Evolutionary conservation across 2,113 vertebrate genomes (phyloP).

Genomic region (Sylvilagus bachmani): DNA sequence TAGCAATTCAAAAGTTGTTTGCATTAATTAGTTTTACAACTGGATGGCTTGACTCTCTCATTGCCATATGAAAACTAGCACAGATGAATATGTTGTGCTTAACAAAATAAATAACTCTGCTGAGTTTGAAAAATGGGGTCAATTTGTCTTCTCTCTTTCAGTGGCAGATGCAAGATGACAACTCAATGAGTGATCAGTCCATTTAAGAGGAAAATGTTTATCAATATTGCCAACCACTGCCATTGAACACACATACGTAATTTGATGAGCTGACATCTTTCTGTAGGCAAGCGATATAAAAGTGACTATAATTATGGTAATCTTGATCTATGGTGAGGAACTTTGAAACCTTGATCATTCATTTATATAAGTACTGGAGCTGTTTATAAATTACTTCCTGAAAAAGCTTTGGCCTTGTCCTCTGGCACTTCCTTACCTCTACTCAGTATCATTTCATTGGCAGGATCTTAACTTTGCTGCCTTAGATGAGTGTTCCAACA

Average conservation of each 20-base stretch:
- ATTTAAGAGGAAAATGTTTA: constrained; percentile 73
- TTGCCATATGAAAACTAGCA: constrained; percentile 68
- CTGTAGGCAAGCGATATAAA: constrained; percentile 59
- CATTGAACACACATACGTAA: constrained; percentile 64
- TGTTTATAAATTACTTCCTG: constrained; percentile 49
- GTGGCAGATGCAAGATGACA: constrained; percentile 76
- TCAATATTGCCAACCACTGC: constrained; percentile 71
- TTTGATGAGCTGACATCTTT: constrained; percentile 68
- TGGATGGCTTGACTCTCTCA: constrained; percentile 52
- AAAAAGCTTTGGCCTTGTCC: background rate
- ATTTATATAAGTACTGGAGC: constrained; percentile 7
- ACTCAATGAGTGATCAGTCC: constrained; percentile 78
- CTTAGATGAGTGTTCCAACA: background rate
- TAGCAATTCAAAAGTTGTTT: constrained; percentile 75
- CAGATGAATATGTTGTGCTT: constrained; percentile 77
- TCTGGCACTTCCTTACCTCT: background rate
- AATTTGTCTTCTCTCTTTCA: constrained; percentile 78
- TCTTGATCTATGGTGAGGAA: constrained; percentile 66
- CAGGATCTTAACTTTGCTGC: background rate
- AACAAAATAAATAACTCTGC: constrained; percentile 79
- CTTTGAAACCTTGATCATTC: constrained; percentile 41
- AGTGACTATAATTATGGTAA: constrained; percentile 64
- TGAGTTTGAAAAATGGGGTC: constrained; percentile 75
- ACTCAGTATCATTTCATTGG: background rate
- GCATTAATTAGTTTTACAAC: constrained; percentile 78